Base-by-base conservation (phyloP, 2,113 vertebrate species). In the Raphicerus campestris region DNA sequence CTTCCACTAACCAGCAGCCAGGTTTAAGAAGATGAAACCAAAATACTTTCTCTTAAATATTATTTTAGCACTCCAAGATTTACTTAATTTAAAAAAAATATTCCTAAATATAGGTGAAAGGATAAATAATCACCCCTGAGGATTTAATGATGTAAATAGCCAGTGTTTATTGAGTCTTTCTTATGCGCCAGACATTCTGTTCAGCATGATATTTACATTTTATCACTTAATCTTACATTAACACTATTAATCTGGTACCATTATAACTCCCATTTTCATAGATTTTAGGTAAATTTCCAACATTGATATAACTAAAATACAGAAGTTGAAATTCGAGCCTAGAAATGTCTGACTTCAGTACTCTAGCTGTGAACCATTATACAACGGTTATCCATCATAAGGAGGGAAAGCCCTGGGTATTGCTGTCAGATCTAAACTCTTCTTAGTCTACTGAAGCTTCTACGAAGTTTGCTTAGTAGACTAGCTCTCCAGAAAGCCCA, bases 21-120 rank as follows among this genome's bases (percentile, higher is more conserved):
- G 61, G 45, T n/a, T 56, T 45, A 87, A 87, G 58, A 20, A 82
- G 32, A 93, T 53, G 66, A 92, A 96, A 97, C 39, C 53, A 70
- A 81, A 97, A 93, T 88, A 91, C 28, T 93, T 97, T 90, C 35
- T 81, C 60, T 83, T 35, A 93, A 81, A 95, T 96, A 96, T 89
- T 92, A 96, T 96, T 96, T 94, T 86, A 93, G n/a, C 22, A 1
- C 30, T 42, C 51, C 39, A 80, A 63, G 47, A 89, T 91, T 95
- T 63, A 53, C 47, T 87, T 97, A 84, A 87, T 83, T 49, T 3
- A 49, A 49, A 49, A 42, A 49, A 13, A 95, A 90, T 42, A 32
- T 80, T 45, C 47, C 45, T 88, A 89, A 92, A 49, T 78, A 19
- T 80, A 63, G 78, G 10, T 77, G 47, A 87, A 87, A 82, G 32